Base-by-base conservation (phyloP, 2,797 vertebrate species). In the Podargus strigoides region DNA sequence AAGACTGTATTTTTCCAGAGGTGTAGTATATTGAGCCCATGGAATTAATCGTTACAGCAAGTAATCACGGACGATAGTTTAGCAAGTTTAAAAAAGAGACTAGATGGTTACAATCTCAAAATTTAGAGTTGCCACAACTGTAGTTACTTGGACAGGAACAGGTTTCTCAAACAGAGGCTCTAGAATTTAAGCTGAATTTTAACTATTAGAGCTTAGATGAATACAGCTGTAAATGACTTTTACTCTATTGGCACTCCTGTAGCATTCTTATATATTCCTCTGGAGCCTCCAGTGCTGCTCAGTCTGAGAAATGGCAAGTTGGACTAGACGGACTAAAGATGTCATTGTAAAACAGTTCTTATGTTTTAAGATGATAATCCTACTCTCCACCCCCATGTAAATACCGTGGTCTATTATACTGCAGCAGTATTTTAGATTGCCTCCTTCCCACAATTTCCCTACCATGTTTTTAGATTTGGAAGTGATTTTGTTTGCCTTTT, bases 401-500 rank as follows among this genome's bases (percentile, higher is more conserved):
- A 66, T 46, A 47, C 5, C 5, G 10, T 20, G 17, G 4, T 63
- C 59, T 74, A 24, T 79, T 87, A 88, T 60, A 39, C 28, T 7
- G 5, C 84, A 52, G 55, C 53, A 87, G 37, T 64, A 68, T 41
- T 37, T 77, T 87, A 66, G 26, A 46, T 41, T 74, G 21, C 39
- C 59, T 91, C 50, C 85, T 60, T 85, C 26, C 11, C 10, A 32
- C 12, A 30, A 3, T 68, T 84, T 47, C 6, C 12, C 30, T 62
- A 39, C 7, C 3, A 7, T 9, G 4, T 37, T 92, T 90, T 90
- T 69, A 84, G 46, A 41, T 76, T 82, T 81, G 14, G 34, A 89
- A 93, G 28, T 76, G n/a, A 90, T 91, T 93, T 84, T 66, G 15
- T 67, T 85, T 89, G n/a, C 56, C 90, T 34, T 49, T 96, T 96